Conservation (phyloP, 92 coral and sea anemone species). For the Metridium senile region DNA sequence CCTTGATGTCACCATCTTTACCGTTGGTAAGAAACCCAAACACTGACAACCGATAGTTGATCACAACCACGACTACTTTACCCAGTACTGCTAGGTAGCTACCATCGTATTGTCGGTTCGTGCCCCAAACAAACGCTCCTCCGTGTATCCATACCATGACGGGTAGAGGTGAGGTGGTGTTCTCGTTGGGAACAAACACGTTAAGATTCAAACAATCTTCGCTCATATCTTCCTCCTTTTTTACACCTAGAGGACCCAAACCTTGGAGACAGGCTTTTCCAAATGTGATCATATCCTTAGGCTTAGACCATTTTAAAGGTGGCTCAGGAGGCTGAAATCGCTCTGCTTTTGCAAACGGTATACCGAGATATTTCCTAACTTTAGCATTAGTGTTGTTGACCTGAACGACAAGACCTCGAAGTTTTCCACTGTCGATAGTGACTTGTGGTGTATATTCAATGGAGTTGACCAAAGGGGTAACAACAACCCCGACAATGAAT, state of each 20-base stretch:
- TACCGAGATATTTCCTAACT: constrained; percentile 20
- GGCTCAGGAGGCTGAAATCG: constrained; percentile 13
- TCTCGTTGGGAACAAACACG: constrained; percentile 38
- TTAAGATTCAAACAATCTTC: constrained; percentile 56
- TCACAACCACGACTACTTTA: constrained; percentile 17
- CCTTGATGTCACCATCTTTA: constrained; percentile 12
- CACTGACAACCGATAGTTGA: constrained; percentile 17
- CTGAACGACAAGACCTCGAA: neutral
- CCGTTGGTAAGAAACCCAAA: constrained; percentile 25
- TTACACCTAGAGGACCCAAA: neutral
- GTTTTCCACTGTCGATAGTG: constrained; percentile 5
- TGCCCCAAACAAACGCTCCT: neutral
- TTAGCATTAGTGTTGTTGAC: constrained; percentile 8
- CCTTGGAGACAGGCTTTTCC: constrained; percentile 1
- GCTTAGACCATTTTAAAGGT: neutral
- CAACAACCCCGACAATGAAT: neutral
- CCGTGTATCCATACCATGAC: constrained; percentile 27
- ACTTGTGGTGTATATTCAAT: constrained; percentile 1
- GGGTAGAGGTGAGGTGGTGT: constrained; percentile 3
- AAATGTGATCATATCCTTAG: neutral
- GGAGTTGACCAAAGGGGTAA: neutral
- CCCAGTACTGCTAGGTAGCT: constrained; percentile 2
- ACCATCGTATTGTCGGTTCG: constrained; percentile 17
- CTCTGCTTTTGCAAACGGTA: constrained; percentile 29
- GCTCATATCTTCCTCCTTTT: constrained; percentile 12